Conservation (phyloP, 2,113 vertebrate genomes). For the Etia nguti region DNA sequence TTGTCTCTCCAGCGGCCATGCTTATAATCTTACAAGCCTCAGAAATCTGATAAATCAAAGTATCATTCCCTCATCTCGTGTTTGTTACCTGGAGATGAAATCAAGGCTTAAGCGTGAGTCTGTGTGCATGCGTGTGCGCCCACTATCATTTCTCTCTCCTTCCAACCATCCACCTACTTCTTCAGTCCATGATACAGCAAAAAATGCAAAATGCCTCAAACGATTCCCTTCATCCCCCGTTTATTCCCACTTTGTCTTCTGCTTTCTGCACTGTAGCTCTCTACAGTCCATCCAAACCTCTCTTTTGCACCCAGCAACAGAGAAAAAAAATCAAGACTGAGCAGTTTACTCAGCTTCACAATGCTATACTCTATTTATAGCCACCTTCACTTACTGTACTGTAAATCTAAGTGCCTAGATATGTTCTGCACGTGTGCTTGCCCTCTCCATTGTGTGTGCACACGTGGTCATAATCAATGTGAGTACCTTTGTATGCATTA, state of each 20-base stretch:
- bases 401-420: not conserved
- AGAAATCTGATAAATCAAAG: constrained; percentile 27
- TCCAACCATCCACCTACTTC: not conserved
- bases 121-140: not conserved
- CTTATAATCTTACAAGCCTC: constrained; percentile 18
- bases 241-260: not conserved
- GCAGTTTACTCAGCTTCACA: constrained; percentile 21
- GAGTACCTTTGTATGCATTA: not conserved
- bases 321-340: not conserved
- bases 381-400: not conserved
- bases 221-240: not conserved
- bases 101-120: not conserved
- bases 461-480: not conserved
- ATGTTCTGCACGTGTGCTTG: not conserved
- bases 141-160: not conserved
- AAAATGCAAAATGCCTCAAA: constrained; percentile 20
- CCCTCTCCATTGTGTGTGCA: not conserved
- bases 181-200: constrained; percentile 32
- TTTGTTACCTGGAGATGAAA: constrained; percentile 20
- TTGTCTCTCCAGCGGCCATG: constrained; percentile 4
- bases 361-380: constrained; percentile 44
- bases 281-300: not conserved
- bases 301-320: constrained; percentile 55
- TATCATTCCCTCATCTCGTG: not conserved
- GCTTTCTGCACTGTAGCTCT: not conserved